These are phyloP conservation scores for Thaumetopoea pityocampa DNA, from an alignment of 1,140 invertebrate species.

Conservation along the genomic window DNA sequence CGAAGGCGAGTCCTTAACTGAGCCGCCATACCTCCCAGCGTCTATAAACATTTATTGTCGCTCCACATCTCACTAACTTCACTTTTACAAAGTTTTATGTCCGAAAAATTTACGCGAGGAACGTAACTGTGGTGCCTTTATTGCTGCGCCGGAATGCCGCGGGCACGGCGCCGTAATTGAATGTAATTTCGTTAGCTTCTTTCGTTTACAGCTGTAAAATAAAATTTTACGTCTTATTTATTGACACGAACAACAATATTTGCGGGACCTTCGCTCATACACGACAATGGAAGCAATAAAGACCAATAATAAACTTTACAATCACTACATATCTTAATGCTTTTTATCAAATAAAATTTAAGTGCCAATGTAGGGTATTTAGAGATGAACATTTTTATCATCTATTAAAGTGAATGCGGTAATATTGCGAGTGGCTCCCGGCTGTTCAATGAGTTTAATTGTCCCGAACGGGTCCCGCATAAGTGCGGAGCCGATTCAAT, in stretches of 20 bases:
- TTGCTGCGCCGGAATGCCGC: constrained; percentile 61
- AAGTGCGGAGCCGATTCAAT: constrained; percentile 45
- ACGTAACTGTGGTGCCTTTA: constrained; percentile 61
- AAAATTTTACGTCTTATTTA: constrained; percentile 73
- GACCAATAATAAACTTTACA: constrained; percentile 33
- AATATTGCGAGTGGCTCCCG: constrained; percentile 26
- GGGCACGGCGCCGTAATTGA: constrained; percentile 62
- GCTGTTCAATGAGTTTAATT: constrained; percentile 47
- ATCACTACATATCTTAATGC: constrained; percentile 34
- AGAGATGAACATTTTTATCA: constrained; percentile 41
- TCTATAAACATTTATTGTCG: constrained; percentile 71
- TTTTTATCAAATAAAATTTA: constrained; percentile 17
- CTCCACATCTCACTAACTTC: constrained; percentile 68
- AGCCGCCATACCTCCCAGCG: constrained; percentile 27
- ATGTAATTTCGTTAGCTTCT: constrained; percentile 73
- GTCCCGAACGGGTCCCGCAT: constrained; percentile 46
- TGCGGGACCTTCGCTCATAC: constrained; percentile 27
- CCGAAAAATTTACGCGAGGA: constrained; percentile 71
- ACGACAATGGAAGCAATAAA: constrained; percentile 29
- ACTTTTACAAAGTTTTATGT: constrained; percentile 74
- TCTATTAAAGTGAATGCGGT: constrained; percentile 43
- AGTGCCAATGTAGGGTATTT: constrained; percentile 28
- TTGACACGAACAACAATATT: constrained; percentile 63
- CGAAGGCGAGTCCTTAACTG: constrained; percentile 9
- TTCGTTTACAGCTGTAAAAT: constrained; percentile 70